Evolutionary conservation across 2,888 invertebrate species (phyloP), one percentile per base, ranked within the genome.

Genomic region (Halictus ligatus): DNA sequence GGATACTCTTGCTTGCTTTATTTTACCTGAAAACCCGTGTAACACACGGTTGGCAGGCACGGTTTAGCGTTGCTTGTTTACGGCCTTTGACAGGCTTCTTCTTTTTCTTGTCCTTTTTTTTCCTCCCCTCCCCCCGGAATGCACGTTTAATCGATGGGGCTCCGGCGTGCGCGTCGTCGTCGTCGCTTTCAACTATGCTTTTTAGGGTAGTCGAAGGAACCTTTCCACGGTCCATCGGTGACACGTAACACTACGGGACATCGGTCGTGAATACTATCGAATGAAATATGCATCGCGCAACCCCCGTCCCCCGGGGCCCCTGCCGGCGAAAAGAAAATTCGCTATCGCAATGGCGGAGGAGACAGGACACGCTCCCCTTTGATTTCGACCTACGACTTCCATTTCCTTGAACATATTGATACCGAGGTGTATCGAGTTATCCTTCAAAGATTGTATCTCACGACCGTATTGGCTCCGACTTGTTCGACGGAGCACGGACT

Each of bases 121-220:
- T 5, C 13, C n/a, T n/a, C n/a, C n/a, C n/a, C n/a, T n/a, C n/a
- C n/a, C 2, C 5, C 2, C 29, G 18, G 69, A 74, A 48, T 78
- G 83, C 75, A 72, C 58, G 75, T 87, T 79, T 80, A 86, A 89
- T 91, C 87, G 85, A 90, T 88, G 89, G 58, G 78, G 89, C 40
- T 75, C 54, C 80, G 64, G 64, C 29, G 29, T 64, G 29, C 64
- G 69, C 21, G 73, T 78, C 83, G 80, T 78, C 83, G 80, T 35
- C 35, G 35, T 46, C 85, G 67, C 72, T 86, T 83, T 81, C 67
- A 67, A 71, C 77, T 78, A 83, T 69, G 78, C 77, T 88, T 86
- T 80, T 74, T 80, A n/a, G 64, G 50, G 72, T 60, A 72, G 81
- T 72, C 72, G 85, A 76, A 85, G 80, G 76, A 83, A 74, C 69